Evolutionary conservation across 2,888 invertebrate genomes (phyloP).

Genomic region (Oxyteleia sp.): DNA sequence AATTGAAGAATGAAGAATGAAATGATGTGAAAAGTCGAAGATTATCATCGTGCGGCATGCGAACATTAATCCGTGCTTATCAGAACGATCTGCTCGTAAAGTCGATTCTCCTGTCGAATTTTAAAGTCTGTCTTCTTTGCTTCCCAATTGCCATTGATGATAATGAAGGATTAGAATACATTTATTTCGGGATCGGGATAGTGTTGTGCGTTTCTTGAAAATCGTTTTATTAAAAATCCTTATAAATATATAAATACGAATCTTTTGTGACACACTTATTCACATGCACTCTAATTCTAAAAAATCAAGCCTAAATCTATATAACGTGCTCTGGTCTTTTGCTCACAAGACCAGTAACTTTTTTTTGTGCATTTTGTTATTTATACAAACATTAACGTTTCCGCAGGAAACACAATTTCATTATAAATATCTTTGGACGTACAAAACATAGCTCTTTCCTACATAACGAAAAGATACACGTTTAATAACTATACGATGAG

Average conservation of each 20-base stretch:
- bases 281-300: slow-evolving; percentile 64
- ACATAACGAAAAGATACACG: slow-evolving; percentile 16
- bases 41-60: slow-evolving; percentile 53
- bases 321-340: slow-evolving; percentile 29
- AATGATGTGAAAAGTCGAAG: neutral
- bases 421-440: slow-evolving; percentile 66
- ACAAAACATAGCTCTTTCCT: slow-evolving; percentile 22
- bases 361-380: slow-evolving; percentile 10
- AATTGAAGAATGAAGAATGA: slow-evolving; percentile 37
- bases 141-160: neutral
- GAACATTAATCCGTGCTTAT: slow-evolving; percentile 25
- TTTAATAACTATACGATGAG: slow-evolving; percentile 29
- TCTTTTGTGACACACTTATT: slow-evolving; percentile 44
- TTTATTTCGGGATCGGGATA: slow-evolving; percentile 33
- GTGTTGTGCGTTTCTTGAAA: neutral
- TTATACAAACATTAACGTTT: slow-evolving; percentile 52
- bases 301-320: neutral
- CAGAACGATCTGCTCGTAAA: slow-evolving; percentile 6
- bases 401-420: slow-evolving; percentile 52
- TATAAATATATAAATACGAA: slow-evolving; percentile 55
- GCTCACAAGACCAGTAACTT: neutral
- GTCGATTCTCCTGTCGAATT: neutral
- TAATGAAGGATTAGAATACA: slow-evolving; percentile 20
- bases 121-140: neutral
- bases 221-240: slow-evolving; percentile 46